phyloP scores from a whole-genome alignment of 2,113 vertebrate species.

The Tragelaphus imberbis region DNA sequence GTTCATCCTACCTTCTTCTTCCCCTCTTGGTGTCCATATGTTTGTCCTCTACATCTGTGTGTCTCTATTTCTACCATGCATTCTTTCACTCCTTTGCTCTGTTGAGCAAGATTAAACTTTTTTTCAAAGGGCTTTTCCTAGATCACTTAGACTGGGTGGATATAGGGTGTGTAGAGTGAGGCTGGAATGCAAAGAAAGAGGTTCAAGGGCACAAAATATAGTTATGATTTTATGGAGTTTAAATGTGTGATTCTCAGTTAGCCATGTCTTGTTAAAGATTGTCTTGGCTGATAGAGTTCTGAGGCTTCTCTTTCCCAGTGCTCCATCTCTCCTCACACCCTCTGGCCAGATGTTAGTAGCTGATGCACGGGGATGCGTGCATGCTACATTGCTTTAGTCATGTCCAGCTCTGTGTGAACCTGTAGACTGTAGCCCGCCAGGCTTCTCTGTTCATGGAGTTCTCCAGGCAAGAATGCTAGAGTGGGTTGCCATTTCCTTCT shows the following conservation, averaged over 20 bases:
- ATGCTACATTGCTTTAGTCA: background rate
- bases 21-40: background rate
- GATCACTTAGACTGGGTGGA: background rate
- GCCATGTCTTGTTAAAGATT: background rate
- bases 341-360: background rate
- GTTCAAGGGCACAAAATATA: background rate
- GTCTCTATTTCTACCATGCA: background rate
- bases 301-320: background rate
- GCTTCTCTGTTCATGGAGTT: background rate
- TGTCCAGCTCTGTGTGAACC: background rate
- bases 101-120: background rate
- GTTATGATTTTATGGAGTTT: background rate
- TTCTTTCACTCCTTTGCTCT: background rate
- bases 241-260: background rate
- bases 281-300: background rate
- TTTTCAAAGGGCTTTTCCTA: background rate
- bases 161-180: background rate
- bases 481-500: background rate
- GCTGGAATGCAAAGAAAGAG: background rate
- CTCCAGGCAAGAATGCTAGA: background rate
- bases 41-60: background rate
- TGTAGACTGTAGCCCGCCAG: background rate
- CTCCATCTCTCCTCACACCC: background rate
- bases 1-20: background rate
- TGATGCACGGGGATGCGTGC: background rate